These are phyloP conservation scores for Atrichornis clamosus DNA, from an alignment of 2,113 vertebrate genomes.

Conservation along the genomic window DNA sequence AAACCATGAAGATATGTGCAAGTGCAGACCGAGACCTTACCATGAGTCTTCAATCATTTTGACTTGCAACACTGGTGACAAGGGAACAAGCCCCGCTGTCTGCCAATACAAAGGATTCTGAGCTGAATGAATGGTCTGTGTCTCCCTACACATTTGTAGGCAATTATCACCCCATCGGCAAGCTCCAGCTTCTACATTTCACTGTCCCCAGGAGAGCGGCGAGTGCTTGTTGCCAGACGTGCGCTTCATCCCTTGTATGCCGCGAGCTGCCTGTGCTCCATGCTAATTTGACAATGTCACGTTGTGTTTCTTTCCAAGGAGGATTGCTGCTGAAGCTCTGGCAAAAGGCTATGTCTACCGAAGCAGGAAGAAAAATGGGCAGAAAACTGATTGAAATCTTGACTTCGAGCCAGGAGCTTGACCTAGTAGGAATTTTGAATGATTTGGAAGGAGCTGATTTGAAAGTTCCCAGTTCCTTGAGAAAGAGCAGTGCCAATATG, in stretches of 20 bases:
- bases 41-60: not conserved
- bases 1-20: not conserved
- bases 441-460: not conserved
- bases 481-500: not conserved
- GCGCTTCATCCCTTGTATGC: fast-evolving
- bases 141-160: not conserved
- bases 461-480: not conserved
- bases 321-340: conserved; percentile 46
- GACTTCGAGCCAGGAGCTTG: not conserved
- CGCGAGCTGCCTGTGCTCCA: fast-evolving
- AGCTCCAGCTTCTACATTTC: not conserved
- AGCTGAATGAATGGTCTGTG: not conserved
- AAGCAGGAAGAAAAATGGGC: conserved; percentile 39
- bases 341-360: conserved; percentile 59
- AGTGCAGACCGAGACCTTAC: not conserved
- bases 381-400: conserved; percentile 32
- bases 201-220: not conserved
- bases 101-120: not conserved
- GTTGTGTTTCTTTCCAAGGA: conserved; percentile 40
- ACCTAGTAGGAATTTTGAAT: not conserved
- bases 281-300: not conserved
- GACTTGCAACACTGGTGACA: not conserved
- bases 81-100: not conserved
- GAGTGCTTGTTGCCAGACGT: fast-evolving
- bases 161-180: not conserved